Conservation (phyloP, 1,140 invertebrate genomes). For the Telenomus remus region DNA sequence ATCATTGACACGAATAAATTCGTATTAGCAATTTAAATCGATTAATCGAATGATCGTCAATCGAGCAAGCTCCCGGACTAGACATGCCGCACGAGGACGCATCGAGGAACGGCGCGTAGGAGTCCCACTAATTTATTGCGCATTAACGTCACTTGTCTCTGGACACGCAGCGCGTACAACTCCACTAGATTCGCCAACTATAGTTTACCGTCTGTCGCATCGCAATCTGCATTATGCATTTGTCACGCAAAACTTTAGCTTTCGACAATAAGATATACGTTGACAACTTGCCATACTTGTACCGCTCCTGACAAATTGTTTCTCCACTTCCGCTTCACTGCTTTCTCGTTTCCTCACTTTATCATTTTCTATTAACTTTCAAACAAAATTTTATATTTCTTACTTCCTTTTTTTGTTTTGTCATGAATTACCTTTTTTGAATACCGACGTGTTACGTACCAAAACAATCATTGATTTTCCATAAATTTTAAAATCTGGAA, state of each 20-base stretch:
- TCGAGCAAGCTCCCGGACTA: slow-evolving; percentile 23
- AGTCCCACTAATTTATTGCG: slow-evolving; percentile 71
- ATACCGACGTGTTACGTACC: slow-evolving; percentile 32
- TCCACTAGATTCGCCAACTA: slow-evolving; percentile 42
- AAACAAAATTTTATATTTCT: too few relatives aligned
- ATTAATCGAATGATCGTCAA: slow-evolving; percentile 48
- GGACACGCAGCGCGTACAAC: slow-evolving; percentile 57
- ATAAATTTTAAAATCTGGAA: not conserved
- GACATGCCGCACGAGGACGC: slow-evolving; percentile 51
- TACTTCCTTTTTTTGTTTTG: too few relatives aligned
- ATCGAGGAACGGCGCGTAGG: slow-evolving; percentile 60
- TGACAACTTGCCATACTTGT: slow-evolving; percentile 42
- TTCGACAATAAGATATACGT: slow-evolving; percentile 52
- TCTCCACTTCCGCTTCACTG: not conserved
- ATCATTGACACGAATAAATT: slow-evolving; percentile 36
- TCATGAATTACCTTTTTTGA: not conserved
- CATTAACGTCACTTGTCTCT: slow-evolving; percentile 73
- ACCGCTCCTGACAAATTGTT: slow-evolving; percentile 19
- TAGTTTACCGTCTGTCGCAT: slow-evolving; percentile 51
- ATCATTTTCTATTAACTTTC: too few relatives aligned
- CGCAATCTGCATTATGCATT: slow-evolving; percentile 59
- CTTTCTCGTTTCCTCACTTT: too few relatives aligned
- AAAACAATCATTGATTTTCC: not conserved
- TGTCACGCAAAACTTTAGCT: slow-evolving; percentile 56
- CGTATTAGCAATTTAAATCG: slow-evolving; percentile 55